phyloP scores from a whole-genome alignment of 2,888 invertebrate genomes.

The Cataglyphis livida region DNA sequence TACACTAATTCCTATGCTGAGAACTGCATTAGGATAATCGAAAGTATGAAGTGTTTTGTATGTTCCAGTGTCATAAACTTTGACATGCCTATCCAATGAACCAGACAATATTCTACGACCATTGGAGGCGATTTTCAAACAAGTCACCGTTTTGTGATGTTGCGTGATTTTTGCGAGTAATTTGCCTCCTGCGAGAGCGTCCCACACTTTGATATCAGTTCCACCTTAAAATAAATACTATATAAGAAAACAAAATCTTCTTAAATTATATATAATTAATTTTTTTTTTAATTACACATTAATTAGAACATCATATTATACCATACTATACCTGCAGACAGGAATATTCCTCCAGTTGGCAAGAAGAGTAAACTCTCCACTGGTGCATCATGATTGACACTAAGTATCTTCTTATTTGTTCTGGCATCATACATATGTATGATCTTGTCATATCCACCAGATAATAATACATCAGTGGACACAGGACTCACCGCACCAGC shows the following conservation, averaged over 20 bases:
- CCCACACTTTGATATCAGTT: slow-evolving; percentile 97
- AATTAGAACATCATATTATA: not conserved
- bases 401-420: slow-evolving; percentile 89
- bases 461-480: slow-evolving; percentile 91
- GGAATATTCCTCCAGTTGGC: slow-evolving; percentile 95
- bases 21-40: slow-evolving; percentile 95
- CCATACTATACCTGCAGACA: slow-evolving; percentile 91
- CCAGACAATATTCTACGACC: slow-evolving; percentile 94
- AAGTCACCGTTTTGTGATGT: slow-evolving; percentile 98
- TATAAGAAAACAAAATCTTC: slow-evolving; percentile 5
- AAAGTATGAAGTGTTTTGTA: slow-evolving; percentile 96
- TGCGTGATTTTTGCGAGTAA: slow-evolving; percentile 94
- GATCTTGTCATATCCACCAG: slow-evolving; percentile 95
- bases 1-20: slow-evolving; percentile 92
- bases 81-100: slow-evolving; percentile 96
- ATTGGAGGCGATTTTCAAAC: slow-evolving; percentile 92
- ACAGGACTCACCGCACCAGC: slow-evolving; percentile 93
- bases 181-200: slow-evolving; percentile 94
- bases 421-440: slow-evolving; percentile 96
- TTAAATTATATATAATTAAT: slow-evolving; percentile 2
- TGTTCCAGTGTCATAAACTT: slow-evolving; percentile 95
- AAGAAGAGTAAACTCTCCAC: slow-evolving; percentile 95
- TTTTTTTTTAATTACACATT: not conserved
- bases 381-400: slow-evolving; percentile 95
- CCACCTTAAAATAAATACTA: slow-evolving; percentile 88